Evolutionary conservation across 1,140 invertebrate genomes (phyloP).

Genomic region (Eulimnadia texana): DNA sequence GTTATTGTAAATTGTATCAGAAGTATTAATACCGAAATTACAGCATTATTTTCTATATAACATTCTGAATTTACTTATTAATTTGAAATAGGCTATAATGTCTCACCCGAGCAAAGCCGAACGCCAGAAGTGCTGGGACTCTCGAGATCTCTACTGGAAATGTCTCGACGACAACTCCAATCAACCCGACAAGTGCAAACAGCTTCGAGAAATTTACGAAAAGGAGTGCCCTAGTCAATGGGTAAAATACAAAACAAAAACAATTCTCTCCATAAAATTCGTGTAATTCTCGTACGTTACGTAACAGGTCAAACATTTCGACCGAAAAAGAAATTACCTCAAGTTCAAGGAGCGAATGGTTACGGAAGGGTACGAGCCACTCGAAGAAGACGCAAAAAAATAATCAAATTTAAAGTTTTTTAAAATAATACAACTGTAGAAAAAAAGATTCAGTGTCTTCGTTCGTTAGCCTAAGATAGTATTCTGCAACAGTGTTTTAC

Average conservation of each 20-base stretch:
- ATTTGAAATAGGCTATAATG: no score
- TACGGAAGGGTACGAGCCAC: constrained; percentile 63
- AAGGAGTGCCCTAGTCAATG: constrained; percentile 3
- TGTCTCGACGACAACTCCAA: background rate
- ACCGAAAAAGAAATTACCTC: constrained; percentile 70
- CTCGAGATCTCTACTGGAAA: constrained; percentile 1
- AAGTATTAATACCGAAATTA: no score
- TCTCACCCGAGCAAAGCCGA: background rate
- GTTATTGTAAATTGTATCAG: no score
- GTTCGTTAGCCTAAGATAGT: no score
- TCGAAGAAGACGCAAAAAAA: constrained; percentile 21
- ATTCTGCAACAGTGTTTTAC: no score
- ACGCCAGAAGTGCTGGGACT: constrained; percentile 8
- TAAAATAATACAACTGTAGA: no score
- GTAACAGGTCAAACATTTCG: constrained; percentile 75
- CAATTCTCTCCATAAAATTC: no score
- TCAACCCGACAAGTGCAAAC: constrained; percentile 1
- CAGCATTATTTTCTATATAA: no score
- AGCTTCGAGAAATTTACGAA: constrained; percentile 2
- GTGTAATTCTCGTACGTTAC: constrained; percentile 9
- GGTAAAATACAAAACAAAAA: background rate
- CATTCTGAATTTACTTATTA: no score
- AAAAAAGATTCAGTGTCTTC: no score
- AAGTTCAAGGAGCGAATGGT: constrained; percentile 79
- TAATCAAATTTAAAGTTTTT: background rate